Evolutionary conservation across 2,113 vertebrate species (phyloP), one percentile per base, ranked within the genome.

Genomic region (Sprattus sprattus): DNA sequence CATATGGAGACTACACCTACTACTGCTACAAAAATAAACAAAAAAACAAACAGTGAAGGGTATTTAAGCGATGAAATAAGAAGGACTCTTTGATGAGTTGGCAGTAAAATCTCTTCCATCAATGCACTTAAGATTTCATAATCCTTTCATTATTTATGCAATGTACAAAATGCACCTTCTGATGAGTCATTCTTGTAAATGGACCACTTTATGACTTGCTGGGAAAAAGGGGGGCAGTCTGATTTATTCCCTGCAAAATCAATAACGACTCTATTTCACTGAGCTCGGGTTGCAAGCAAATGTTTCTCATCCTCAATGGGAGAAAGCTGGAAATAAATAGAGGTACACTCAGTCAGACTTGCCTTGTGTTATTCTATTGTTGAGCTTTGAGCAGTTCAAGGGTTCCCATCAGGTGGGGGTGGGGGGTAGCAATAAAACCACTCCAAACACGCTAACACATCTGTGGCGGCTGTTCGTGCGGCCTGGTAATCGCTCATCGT

Each of bases 221-320:
- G 54, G 80, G 81, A 85, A 84, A 82, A 83, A 85, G 45, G 8
- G 28, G 13, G n/a, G 50, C 39, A 85, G 16, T 75, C 81, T 81
- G 84, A 89, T 87, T 88, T 88, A 89, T 82, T 39, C 82, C 67
- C 82, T 52, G 60, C 60, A 78, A 50, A 82, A 89, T 89, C 88
- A 84, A 89, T 89, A 85, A 45, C 28, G 82, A 89, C 83, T 83
- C 83, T 85, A 16, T 78, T 85, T 85, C 81, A 11, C 54, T 71
- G 80, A 57, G 83, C 87, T 88, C 80, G 20, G 82, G 80, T 86
- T 88, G 81, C 84, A 75, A 28, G 46, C 82, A 80, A 85, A 85
- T 32, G 60, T 32, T 49, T 85, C 50, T 32, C 75, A 52, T 83
- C 25, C 45, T 54, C 11, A 83, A 4, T 75, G 82, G 81, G 84